Percentiles rank a stretch among this genome's conserved stretches.
phyloP scores from a whole-genome alignment of 2,797 vertebrate genomes.

The Sebastes baramenuke region DNA sequence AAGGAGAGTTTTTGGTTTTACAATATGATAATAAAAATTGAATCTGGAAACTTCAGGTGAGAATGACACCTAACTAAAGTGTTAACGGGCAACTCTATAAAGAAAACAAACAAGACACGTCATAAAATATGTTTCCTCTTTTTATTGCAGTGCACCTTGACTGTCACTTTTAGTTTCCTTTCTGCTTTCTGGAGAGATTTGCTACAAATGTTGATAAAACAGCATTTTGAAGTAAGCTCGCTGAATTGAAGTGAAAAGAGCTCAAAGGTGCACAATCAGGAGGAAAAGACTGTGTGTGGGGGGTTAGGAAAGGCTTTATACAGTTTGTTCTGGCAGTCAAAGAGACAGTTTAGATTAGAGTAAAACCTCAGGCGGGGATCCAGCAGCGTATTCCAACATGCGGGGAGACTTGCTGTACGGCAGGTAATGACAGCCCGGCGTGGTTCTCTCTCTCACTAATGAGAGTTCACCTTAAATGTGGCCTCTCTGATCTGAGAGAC shows the following conservation, averaged over 20 bases:
- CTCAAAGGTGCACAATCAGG: constrained; percentile 9
- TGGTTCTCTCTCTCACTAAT: constrained; percentile 44
- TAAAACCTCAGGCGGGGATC: constrained; percentile 39
- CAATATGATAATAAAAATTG: neutral
- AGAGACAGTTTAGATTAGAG: constrained; percentile 51
- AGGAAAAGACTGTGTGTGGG: neutral
- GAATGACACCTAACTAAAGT: neutral
- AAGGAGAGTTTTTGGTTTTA: neutral
- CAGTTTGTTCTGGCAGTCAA: constrained; percentile 17
- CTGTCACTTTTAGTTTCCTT: neutral
- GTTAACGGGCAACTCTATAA: neutral
- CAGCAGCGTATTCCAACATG: constrained; percentile 1
- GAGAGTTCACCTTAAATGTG: constrained; percentile 58
- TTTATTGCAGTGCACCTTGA: neutral
- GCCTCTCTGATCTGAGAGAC: constrained; percentile 50
- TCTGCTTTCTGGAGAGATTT: neutral
- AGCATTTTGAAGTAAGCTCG: neutral
- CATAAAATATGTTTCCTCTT: neutral
- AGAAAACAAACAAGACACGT: neutral
- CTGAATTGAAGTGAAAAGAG: constrained; percentile 7
- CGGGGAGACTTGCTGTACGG: constrained; percentile 8
- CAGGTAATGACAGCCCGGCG: constrained; percentile 48
- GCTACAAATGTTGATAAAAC: constrained; percentile 10
- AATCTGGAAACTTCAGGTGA: neutral
- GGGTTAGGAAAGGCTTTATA: neutral